These are phyloP conservation scores for Leptodactylus fuscus DNA, from an alignment of 2,113 vertebrate genomes.

Conservation along the genomic window DNA sequence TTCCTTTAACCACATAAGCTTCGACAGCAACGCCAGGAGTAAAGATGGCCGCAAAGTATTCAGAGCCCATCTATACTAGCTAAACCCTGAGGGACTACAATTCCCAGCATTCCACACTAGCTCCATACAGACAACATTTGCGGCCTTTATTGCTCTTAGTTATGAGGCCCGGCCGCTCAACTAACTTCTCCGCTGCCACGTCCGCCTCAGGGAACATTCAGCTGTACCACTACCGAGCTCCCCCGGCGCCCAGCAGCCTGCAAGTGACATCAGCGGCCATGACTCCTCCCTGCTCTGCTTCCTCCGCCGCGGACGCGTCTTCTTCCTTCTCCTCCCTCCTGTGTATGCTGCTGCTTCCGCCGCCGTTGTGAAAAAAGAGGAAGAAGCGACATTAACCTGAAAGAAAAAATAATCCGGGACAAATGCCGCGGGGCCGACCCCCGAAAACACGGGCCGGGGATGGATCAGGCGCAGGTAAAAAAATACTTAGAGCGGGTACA, in stretches of 20 bases:
- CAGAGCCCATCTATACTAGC: neutral
- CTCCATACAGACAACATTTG: neutral
- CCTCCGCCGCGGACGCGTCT: slow-evolving; percentile 64
- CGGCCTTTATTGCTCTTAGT: too few relatives aligned
- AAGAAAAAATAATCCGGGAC: slow-evolving; percentile 75
- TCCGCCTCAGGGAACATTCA: neutral
- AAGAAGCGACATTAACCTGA: slow-evolving; percentile 59
- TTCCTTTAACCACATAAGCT: neutral
- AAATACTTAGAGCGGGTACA: slow-evolving; percentile 63
- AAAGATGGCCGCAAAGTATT: neutral
- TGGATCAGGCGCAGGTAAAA: slow-evolving; percentile 87
- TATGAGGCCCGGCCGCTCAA: neutral
- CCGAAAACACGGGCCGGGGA: slow-evolving; percentile 73
- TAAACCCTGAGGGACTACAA: neutral
- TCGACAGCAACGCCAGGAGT: neutral
- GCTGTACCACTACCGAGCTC: neutral
- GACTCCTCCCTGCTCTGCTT: slow-evolving; percentile 51
- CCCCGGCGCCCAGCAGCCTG: neutral
- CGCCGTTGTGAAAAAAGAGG: slow-evolving; percentile 47
- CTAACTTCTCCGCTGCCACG: neutral
- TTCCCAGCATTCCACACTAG: neutral
- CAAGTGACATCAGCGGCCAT: neutral
- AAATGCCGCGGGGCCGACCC: slow-evolving; percentile 97
- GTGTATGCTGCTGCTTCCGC: slow-evolving; percentile 31
- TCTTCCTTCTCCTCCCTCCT: slow-evolving; percentile 47